Evolutionary conservation across 2,797 vertebrate species (phyloP).

Genomic region (Eulemur mongoz): DNA sequence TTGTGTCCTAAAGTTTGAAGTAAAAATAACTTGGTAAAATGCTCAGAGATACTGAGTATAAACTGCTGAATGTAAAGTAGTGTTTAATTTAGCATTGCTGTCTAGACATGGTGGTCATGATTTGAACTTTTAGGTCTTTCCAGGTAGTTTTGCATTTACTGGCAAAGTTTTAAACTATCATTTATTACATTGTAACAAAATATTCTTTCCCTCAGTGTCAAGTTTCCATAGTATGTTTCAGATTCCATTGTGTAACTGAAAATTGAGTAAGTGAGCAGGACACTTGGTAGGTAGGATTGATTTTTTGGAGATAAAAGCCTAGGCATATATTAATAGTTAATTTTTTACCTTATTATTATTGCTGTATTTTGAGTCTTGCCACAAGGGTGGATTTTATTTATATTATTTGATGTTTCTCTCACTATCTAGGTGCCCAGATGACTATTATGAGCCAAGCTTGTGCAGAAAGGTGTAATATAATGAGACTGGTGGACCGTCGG

Average conservation of each 20-base stretch:
- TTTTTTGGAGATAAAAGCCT: background rate
- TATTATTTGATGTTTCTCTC: slow-evolving; percentile 27
- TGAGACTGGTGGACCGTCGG: slow-evolving; percentile 97
- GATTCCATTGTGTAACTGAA: background rate
- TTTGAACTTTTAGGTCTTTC: background rate
- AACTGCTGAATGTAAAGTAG: background rate
- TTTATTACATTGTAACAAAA: background rate
- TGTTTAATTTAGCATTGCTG: background rate
- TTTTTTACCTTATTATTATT: background rate
- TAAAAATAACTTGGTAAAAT: background rate
- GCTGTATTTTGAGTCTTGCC: background rate
- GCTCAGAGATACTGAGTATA: background rate
- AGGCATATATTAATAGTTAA: background rate
- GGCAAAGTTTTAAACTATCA: slow-evolving; percentile 12
- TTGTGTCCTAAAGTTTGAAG: background rate
- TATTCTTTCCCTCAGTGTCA: background rate
- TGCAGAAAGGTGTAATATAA: slow-evolving; percentile 98
- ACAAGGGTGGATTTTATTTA: background rate
- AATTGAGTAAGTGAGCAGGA: background rate
- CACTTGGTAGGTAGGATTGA: background rate
- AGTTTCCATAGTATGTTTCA: background rate
- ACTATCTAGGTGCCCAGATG: slow-evolving; percentile 95
- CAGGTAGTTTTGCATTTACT: background rate
- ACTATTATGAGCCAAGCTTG: slow-evolving; percentile 99
- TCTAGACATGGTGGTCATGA: background rate